Base-by-base conservation (phyloP, 2,113 vertebrate species). In the Ursus arctos region DNA sequence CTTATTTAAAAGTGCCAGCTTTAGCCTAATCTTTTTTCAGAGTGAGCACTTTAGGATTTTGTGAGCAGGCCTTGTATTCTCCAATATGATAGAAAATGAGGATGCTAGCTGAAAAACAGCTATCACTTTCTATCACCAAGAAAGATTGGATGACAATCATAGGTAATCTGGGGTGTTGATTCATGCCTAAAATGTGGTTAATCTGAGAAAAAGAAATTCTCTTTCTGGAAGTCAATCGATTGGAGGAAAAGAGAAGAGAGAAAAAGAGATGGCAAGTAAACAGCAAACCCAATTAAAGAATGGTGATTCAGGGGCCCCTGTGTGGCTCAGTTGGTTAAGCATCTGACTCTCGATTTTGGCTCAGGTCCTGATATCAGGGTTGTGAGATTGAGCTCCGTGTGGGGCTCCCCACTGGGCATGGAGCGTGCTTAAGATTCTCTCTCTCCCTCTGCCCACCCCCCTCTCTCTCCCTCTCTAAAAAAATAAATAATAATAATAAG, bases 21-120 rank as follows among this genome's bases (percentile, higher is more conserved):
- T 36, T 86, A 98, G 79, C 31, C 94, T 91, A 90, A 94, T 0
- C 43, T 96, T 49, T 95, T 98, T 96, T 92, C 71, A 74, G 72
- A 6, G 6, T 96, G 63, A 96, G 36, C 71, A 95, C 61, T 94
- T 95, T 33, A 67, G 31, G 71, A 33, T 31, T 7, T 7, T 79
- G 43, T 97, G 94, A 96, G 2, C 0, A 0, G 76, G 77, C 90
- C 83, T 57, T 76, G 61, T 94, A 91, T 84, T 0, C 65, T 55
- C n/a, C 2, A 65, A 33, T 84, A 3, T 77, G 15, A 77, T 71
- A 36, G 31, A 92, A 90, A 84, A 69, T 36, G 21, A 51, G n/a
- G 8, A 47, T 76, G 11, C 14, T 77, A 85, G 71, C 22, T 47
- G 14, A 55, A 87, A 72, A 95, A 83, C 4, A 88, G 49, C 5